Conservation (phyloP, 2,113 vertebrate species). For the Pleuronectes platessa region DNA sequence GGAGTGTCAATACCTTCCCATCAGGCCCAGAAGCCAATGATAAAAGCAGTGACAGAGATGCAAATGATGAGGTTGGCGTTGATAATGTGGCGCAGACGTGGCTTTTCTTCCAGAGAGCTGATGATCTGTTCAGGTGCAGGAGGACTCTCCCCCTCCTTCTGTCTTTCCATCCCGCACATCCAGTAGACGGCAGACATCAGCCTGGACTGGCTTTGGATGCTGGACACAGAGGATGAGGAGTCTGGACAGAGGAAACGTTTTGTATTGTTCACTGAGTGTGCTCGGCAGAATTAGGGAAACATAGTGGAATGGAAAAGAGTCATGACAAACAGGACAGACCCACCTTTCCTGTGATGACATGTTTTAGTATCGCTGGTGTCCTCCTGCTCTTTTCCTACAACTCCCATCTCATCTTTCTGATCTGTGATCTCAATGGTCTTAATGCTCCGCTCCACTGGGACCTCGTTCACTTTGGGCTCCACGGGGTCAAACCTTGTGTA, state of each 20-base stretch:
- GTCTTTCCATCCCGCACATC: conserved; percentile 91
- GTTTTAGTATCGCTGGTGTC: conserved; percentile 1
- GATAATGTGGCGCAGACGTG: conserved; percentile 77
- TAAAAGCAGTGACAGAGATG: conserved; percentile 83
- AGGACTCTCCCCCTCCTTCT: background rate
- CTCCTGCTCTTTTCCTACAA: background rate
- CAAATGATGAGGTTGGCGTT: conserved; percentile 89
- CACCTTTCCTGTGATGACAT: conserved; percentile 49
- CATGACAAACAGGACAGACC: background rate
- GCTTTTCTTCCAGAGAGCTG: conserved; percentile 82
- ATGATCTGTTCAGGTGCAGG: conserved; percentile 19
- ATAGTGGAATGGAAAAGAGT: conserved; percentile 4
- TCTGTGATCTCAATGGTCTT: background rate
- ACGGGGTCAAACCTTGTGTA: conserved; percentile 84
- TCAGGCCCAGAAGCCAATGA: conserved; percentile 93
- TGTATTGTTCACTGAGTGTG: background rate
- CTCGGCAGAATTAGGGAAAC: background rate
- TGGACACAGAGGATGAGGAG: conserved; percentile 36
- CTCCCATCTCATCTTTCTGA: background rate
- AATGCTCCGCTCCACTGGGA: conserved; percentile 28
- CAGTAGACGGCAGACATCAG: conserved; percentile 84
- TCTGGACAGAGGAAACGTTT: conserved; percentile 31
- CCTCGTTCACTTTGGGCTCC: conserved; percentile 50
- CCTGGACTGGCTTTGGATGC: conserved; percentile 66
- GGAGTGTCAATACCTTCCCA: background rate